Percentiles rank a stretch among this genome's conserved stretches.
Conservation (phyloP, 2,888 invertebrate species). For the Meteorus cinctellus region DNA sequence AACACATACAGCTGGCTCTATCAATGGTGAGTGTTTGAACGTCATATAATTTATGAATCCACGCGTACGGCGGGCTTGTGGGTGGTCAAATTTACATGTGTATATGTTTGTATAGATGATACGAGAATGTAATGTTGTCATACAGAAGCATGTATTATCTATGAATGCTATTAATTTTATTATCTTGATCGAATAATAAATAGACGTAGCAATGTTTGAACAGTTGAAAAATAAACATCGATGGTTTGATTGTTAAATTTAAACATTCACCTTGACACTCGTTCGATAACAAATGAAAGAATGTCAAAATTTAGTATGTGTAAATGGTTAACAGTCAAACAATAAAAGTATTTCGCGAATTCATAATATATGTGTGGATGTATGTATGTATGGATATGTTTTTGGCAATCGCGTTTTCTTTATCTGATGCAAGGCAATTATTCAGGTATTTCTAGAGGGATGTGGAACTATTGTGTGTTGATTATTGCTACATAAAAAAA, state of each 20-base stretch:
- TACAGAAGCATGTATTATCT: not conserved
- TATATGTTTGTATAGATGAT: too few relatives aligned
- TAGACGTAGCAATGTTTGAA: not conserved
- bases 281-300: not conserved
- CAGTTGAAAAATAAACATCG: not conserved
- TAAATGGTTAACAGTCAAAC: not conserved
- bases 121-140: not conserved
- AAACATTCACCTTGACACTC: not conserved
- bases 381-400: not conserved
- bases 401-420: not conserved
- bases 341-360: not conserved
- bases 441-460: not conserved
- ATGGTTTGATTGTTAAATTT: not conserved
- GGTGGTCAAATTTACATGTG: too few relatives aligned
- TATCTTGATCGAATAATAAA: not conserved
- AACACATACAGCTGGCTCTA: not conserved
- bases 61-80: too few relatives aligned
- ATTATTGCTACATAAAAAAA: not conserved
- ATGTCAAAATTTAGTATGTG: not conserved
- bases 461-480: not conserved
- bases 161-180: not conserved
- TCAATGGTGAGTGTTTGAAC: not conserved
- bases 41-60: not conserved
- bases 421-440: slow-evolving; percentile 5
- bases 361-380: too few relatives aligned